Evolutionary conservation across 2,797 vertebrate species (phyloP), one percentile per base, ranked within the genome.

Genomic region (Threskiornis aethiopicus): DNA sequence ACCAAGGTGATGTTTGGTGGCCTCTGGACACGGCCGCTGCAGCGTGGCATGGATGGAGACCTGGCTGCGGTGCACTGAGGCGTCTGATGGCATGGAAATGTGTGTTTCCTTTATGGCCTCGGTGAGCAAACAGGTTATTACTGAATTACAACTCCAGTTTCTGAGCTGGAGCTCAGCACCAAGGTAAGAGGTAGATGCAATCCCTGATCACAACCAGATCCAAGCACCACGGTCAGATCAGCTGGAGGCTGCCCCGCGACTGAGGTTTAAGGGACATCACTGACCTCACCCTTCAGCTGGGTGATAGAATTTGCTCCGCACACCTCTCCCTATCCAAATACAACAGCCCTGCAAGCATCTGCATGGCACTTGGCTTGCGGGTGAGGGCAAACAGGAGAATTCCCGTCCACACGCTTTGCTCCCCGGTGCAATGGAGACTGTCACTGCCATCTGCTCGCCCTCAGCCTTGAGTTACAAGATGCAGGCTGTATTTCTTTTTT

Each of bases 401-500:
- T 54, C 65, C 84, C 5, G 0, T 29, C 37, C 89, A 3, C 16
- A 1, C 1, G 0, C 29, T 51, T 72, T n/a, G 11, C 42, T 67
- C 19, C 33, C 33, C 25, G 10, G 54, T 7, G 39, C 5, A 16
- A 18, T 0, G 8, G 62, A 25, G 47, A 7, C 29, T 10, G 25
- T 19, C 6, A 0, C 35, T 49, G 52, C 52, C 58, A 21, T 28
- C 52, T 42, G 47, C 64, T 44, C 33, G 35, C 58, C 59, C 26
- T 58, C 73, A 54, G 17, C 44, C 35, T 58, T 6, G 2, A 47
- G n/a, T 44, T n/a, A 58, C 19, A 13, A 33, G 62, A 37, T 2
- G 19, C 21, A 28, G 29, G 47, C n/a, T n/a, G 4, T 0, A 0
- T 11, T 11, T 14, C n/a, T n/a, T 24, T 55, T 41, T 54, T 54